Evolutionary conservation across 2,797 vertebrate genomes (phyloP).

Genomic region (Kryptopterus vitreolus): DNA sequence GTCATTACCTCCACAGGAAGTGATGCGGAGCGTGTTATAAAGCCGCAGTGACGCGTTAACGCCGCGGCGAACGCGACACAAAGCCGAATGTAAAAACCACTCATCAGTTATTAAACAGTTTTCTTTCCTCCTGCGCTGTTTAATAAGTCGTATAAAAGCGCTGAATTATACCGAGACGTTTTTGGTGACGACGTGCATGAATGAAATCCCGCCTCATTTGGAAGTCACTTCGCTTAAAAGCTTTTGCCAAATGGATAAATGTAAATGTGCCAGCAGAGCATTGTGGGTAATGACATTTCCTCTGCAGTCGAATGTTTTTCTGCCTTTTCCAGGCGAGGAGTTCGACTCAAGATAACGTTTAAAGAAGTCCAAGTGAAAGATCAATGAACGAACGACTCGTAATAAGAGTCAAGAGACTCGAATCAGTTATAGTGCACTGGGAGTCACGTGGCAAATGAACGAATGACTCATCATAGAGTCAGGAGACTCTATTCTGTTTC

Average conservation of each 20-base stretch:
- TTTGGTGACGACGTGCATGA: background rate
- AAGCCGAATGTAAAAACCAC: constrained; percentile 1
- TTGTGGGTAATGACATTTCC: constrained; percentile 11
- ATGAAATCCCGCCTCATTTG: background rate
- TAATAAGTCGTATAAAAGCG: background rate
- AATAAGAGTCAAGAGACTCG: no score
- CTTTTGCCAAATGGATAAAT: constrained; percentile 5
- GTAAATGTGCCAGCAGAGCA: background rate
- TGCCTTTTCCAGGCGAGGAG: background rate
- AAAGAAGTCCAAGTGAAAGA: no score
- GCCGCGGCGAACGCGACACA: background rate
- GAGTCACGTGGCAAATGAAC: no score
- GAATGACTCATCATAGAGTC: no score
- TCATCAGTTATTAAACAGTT: background rate
- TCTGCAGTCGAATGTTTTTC: background rate
- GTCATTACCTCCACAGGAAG: constrained; percentile 1
- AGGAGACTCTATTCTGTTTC: no score
- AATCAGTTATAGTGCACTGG: no score
- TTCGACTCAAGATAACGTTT: no score
- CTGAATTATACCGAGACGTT: background rate
- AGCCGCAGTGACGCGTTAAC: background rate
- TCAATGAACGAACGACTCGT: no score
- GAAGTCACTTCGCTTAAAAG: constrained; percentile 20
- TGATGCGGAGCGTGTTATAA: background rate
- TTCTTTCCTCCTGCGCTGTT: background rate